Percentiles rank a stretch among this genome's conserved stretches.
These are phyloP conservation scores for Chymomyza fuscimana DNA, from an alignment of 2,888 invertebrate species.

Conservation along the genomic window DNA sequence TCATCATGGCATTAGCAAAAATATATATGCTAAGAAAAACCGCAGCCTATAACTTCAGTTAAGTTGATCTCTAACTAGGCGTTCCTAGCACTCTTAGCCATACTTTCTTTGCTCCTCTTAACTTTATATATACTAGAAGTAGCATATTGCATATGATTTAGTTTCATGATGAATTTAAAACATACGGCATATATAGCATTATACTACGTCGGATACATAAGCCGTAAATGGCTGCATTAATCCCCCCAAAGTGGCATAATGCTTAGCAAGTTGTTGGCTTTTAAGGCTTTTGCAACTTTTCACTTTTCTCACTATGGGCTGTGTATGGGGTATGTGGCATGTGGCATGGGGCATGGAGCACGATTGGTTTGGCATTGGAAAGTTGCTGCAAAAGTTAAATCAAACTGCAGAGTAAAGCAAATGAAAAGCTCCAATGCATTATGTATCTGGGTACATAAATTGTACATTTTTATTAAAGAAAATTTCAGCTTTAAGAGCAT, in stretches of 20 bases:
- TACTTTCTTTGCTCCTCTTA: too few relatives aligned
- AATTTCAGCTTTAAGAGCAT: not conserved
- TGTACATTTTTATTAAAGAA: not conserved
- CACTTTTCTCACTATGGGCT: not conserved
- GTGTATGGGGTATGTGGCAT: not conserved
- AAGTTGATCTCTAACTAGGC: too few relatives aligned
- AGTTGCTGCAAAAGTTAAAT: not conserved
- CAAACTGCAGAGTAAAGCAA: not conserved
- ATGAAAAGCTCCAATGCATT: not conserved
- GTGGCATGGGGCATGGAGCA: not conserved
- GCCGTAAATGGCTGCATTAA: constrained; percentile 59
- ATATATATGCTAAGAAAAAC: too few relatives aligned
- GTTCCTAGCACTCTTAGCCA: too few relatives aligned
- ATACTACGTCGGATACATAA: constrained; percentile 36
- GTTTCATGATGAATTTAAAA: too few relatives aligned
- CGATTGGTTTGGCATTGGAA: not conserved
- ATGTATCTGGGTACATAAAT: not conserved
- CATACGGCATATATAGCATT: not conserved
- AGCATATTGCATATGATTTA: too few relatives aligned
- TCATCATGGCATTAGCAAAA: too few relatives aligned
- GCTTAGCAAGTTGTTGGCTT: constrained; percentile 11
- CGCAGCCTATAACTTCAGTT: too few relatives aligned
- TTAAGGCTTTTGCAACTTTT: constrained; percentile 24
- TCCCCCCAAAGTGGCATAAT: constrained; percentile 25
- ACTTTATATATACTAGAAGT: too few relatives aligned